These are phyloP conservation scores for Pagetopsis macropterus DNA, from an alignment of 2,797 vertebrate genomes.

Conservation along the genomic window DNA sequence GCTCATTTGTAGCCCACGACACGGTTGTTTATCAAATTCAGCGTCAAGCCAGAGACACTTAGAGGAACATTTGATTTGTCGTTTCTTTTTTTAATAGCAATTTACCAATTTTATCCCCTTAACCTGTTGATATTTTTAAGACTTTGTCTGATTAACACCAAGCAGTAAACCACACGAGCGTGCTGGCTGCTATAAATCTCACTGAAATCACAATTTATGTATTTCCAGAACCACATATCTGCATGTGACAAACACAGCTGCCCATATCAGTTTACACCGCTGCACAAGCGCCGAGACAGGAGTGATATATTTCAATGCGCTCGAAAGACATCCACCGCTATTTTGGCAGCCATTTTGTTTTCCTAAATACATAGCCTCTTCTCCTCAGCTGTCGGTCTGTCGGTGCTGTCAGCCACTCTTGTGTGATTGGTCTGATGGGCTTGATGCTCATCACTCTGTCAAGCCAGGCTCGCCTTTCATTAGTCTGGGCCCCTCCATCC, in stretches of 20 bases:
- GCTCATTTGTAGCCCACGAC: slow-evolving; percentile 22
- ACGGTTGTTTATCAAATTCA: slow-evolving; percentile 32
- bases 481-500: slow-evolving; percentile 95
- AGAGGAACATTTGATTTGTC: slow-evolving; percentile 37
- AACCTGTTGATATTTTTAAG: slow-evolving; percentile 68
- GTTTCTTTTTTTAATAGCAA: slow-evolving; percentile 30
- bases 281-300: slow-evolving; percentile 39
- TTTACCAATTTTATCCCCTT: slow-evolving; percentile 46
- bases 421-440: slow-evolving; percentile 96
- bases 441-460: slow-evolving; percentile 96
- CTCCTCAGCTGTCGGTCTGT: slow-evolving; percentile 77
- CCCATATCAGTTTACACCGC: slow-evolving; percentile 36
- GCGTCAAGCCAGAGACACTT: slow-evolving; percentile 6
- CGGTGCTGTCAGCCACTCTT: slow-evolving; percentile 88
- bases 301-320: slow-evolving; percentile 54
- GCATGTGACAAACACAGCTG: slow-evolving; percentile 20
- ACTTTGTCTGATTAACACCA: slow-evolving; percentile 47
- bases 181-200: slow-evolving; percentile 38
- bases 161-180: slow-evolving; percentile 30
- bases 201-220: slow-evolving; percentile 35
- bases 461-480: slow-evolving; percentile 95
- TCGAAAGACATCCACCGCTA: slow-evolving; percentile 61
- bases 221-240: slow-evolving; percentile 21
- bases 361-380: slow-evolving; percentile 76
- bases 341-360: slow-evolving; percentile 82